Percentiles rank a stretch among this genome's conserved stretches.
These are phyloP conservation scores for Bombus turneri DNA, from an alignment of 1,140 invertebrate genomes.

Conservation along the genomic window DNA sequence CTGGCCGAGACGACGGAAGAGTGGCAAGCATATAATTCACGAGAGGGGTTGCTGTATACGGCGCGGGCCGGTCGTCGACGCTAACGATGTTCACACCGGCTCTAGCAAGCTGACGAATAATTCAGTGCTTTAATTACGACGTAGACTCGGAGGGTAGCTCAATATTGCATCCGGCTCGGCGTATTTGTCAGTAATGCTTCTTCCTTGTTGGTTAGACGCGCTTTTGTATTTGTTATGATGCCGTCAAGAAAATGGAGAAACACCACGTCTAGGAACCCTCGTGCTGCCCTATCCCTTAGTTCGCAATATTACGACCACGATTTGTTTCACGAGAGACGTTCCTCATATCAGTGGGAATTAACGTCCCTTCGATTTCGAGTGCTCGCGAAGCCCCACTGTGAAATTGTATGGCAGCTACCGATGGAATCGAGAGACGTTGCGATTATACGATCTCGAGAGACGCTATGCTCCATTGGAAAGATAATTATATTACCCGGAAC, in stretches of 20 bases:
- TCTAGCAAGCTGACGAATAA: slow-evolving; percentile 77
- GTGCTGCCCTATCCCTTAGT: background rate
- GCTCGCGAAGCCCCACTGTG: background rate
- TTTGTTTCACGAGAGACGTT: background rate
- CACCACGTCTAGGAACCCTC: background rate
- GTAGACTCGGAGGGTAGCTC: slow-evolving; percentile 69
- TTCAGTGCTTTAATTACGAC: slow-evolving; percentile 79
- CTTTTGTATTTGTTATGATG: slow-evolving; percentile 67
- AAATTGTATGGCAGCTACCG: background rate
- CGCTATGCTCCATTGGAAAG: background rate
- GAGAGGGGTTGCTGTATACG: slow-evolving; percentile 67
- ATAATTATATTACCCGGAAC: background rate
- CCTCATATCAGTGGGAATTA: background rate
- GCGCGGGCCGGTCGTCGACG: slow-evolving; percentile 59
- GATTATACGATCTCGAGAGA: background rate
- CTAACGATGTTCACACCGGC: slow-evolving; percentile 76
- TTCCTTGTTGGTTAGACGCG: slow-evolving; percentile 68
- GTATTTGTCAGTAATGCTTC: slow-evolving; percentile 63
- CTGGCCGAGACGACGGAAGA: slow-evolving; percentile 13
- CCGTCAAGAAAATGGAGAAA: slow-evolving; percentile 48
- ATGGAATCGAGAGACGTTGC: background rate
- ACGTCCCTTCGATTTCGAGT: background rate
- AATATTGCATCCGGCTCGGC: slow-evolving; percentile 71
- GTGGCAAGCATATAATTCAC: slow-evolving; percentile 73
- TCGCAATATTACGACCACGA: too few species aligned